These are phyloP conservation scores for Microctenopoma stevenorrisi DNA, from an alignment of 2,797 vertebrate genomes.

Conservation along the genomic window DNA sequence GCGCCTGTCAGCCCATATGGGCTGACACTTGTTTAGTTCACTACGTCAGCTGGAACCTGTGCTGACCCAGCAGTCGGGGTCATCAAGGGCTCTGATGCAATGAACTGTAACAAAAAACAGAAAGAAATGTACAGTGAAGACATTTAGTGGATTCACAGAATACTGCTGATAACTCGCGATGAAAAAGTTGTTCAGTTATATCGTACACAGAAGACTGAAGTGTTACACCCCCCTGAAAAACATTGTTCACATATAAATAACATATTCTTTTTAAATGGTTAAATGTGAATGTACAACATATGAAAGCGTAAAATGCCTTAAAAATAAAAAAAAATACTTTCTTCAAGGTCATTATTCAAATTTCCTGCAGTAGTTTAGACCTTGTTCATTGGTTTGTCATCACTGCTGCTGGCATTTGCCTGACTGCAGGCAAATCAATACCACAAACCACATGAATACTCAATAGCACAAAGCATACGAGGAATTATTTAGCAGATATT, in stretches of 20 bases:
- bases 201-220: background rate
- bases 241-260: background rate
- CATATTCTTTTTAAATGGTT: background rate
- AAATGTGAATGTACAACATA: conserved; percentile 11
- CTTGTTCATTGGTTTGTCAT: conserved; percentile 22
- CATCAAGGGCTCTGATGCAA: conserved; percentile 28
- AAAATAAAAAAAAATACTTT: conserved; percentile 45
- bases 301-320: conserved; percentile 38
- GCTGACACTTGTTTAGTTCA: conserved; percentile 30
- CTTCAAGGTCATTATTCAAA: conserved; percentile 62
- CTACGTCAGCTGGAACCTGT: conserved; percentile 61
- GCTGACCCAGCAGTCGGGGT: conserved; percentile 61
- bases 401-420: conserved; percentile 19
- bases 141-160: background rate
- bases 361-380: conserved; percentile 55
- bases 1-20: conserved; percentile 52
- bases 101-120: background rate
- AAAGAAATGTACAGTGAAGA: background rate
- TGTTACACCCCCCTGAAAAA: background rate
- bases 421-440: conserved; percentile 43
- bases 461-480: conserved; percentile 8
- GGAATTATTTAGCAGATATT: conserved; percentile 20
- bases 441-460: conserved; percentile 35
- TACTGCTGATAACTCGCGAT: background rate
- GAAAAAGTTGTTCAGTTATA: background rate